These are phyloP conservation scores for Neoarius graeffei DNA, from an alignment of 2,113 vertebrate species.

Conservation along the genomic window DNA sequence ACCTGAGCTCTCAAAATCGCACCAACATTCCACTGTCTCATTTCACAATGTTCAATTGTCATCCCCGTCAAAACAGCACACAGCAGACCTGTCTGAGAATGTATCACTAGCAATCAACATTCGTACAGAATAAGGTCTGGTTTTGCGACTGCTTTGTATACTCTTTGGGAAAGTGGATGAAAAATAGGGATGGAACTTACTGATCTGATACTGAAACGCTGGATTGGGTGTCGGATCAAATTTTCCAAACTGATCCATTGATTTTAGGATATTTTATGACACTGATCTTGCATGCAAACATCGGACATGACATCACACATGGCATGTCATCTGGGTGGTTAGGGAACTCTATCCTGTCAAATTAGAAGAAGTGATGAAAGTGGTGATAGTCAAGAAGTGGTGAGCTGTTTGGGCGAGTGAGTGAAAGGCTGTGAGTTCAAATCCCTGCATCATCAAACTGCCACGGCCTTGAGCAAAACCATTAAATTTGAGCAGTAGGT, in stretches of 20 bases:
- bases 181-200: neutral
- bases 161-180: neutral
- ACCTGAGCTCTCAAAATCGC: slow-evolving; percentile 24
- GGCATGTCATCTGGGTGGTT: too few species aligned
- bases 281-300: neutral
- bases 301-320: neutral
- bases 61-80: neutral
- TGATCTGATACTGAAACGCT: neutral
- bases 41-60: slow-evolving; percentile 1
- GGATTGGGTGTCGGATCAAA: too few species aligned
- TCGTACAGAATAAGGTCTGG: neutral
- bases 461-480: neutral
- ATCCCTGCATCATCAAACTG: too few species aligned
- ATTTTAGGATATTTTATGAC: neutral
- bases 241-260: neutral
- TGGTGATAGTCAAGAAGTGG: neutral
- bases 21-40: slow-evolving; percentile 13
- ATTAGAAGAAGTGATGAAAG: neutral
- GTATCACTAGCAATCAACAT: neutral
- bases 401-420: neutral
- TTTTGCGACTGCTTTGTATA: neutral
- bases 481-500: neutral
- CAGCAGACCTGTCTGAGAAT: neutral
- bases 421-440: neutral
- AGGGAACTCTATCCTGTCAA: too few species aligned